These are phyloP conservation scores for Epinotia demarniana DNA, from an alignment of 2,888 invertebrate genomes.

Conservation along the genomic window DNA sequence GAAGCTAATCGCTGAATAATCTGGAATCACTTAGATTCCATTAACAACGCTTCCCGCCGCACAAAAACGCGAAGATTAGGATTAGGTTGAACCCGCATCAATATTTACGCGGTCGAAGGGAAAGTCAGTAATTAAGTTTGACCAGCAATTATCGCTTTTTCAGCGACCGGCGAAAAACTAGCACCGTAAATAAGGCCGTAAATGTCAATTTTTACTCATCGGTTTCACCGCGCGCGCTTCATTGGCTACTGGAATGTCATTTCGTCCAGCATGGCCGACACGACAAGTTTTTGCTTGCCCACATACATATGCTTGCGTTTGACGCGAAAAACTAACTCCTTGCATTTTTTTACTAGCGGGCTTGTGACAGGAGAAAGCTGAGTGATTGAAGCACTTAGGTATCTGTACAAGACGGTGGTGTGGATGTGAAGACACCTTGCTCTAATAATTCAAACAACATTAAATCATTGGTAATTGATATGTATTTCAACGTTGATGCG, in stretches of 20 bases:
- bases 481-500: too few relatives aligned
- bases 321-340: slow-evolving; percentile 53
- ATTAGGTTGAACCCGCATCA: slow-evolving; percentile 20
- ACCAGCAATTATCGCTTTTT: slow-evolving; percentile 24
- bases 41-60: slow-evolving; percentile 8
- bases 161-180: slow-evolving; percentile 39
- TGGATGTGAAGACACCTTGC: background rate
- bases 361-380: slow-evolving; percentile 74
- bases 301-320: slow-evolving; percentile 44
- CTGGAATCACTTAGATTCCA: slow-evolving; percentile 24
- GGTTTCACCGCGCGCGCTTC: slow-evolving; percentile 61
- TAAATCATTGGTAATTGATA: background rate
- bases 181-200: slow-evolving; percentile 35
- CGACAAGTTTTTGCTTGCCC: slow-evolving; percentile 60
- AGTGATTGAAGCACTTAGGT: slow-evolving; percentile 25
- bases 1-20: slow-evolving; percentile 31
- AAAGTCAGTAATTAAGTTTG: slow-evolving; percentile 15
- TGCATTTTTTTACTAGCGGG: slow-evolving; percentile 59
- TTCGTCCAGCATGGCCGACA: slow-evolving; percentile 57
- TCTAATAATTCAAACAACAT: background rate
- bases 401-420: background rate
- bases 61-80: slow-evolving; percentile 7
- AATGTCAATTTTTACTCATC: slow-evolving; percentile 46
- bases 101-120: slow-evolving; percentile 21
- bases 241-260: slow-evolving; percentile 72